Evolutionary conservation across 2,888 invertebrate species (phyloP).

Genomic region (Pachymerium ferrugineum): DNA sequence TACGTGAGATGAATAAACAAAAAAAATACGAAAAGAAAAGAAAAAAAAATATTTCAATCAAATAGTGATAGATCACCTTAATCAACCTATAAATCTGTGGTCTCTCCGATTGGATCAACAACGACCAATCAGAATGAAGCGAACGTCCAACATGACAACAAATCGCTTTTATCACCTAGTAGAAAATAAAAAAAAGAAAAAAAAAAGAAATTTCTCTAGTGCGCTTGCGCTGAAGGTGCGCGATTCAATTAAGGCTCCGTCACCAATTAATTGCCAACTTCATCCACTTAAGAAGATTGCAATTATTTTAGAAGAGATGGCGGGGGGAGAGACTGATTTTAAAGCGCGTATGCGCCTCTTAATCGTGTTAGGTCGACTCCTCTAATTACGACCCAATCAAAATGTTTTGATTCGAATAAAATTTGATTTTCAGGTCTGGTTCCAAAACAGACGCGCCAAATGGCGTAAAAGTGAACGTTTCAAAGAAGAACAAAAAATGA

Average conservation of each 20-base stretch:
- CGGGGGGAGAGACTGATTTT: background rate
- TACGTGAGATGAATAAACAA: background rate
- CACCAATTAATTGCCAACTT: slow-evolving; percentile 13
- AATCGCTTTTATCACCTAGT: slow-evolving; percentile 8
- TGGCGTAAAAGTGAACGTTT: slow-evolving; percentile 88
- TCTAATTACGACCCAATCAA: slow-evolving; percentile 1
- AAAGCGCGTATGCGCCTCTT: background rate
- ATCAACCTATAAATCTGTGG: background rate
- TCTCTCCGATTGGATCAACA: background rate
- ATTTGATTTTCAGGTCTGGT: slow-evolving; percentile 67
- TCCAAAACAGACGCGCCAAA: slow-evolving; percentile 85
- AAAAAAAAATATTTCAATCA: background rate
- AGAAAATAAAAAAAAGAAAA: background rate
- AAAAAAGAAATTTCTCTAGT: background rate
- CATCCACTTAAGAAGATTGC: slow-evolving; percentile 13
- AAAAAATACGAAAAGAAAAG: background rate
- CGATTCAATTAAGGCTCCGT: slow-evolving; percentile 13
- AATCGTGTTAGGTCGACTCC: slow-evolving; percentile 3
- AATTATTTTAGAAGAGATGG: slow-evolving; percentile 13
- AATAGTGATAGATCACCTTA: no score
- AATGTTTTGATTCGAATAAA: background rate
- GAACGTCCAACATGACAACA: background rate
- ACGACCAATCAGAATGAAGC: background rate
- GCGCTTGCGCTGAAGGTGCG: background rate
- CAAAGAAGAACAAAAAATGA: slow-evolving; percentile 69